Conservation (phyloP, 2,113 vertebrate genomes). For the Sinocyclocheilus rhinocerous region DNA sequence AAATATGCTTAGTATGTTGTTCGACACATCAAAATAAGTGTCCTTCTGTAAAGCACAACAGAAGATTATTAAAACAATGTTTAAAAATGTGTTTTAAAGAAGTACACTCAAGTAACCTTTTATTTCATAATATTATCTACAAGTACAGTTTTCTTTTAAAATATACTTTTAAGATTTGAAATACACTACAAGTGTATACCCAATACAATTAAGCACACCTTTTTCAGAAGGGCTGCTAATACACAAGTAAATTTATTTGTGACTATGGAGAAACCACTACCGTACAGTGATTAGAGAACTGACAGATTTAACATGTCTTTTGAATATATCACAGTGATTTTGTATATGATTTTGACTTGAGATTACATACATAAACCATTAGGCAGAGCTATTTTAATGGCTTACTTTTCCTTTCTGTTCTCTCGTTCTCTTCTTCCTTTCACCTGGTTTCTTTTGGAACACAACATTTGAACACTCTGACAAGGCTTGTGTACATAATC, state of each 20-base stretch:
- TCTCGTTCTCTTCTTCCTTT: not conserved
- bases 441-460: not conserved
- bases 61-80: not conserved
- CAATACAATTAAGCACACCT: not conserved
- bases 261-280: no score
- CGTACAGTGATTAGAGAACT: not conserved
- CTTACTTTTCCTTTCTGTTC: not conserved
- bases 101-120: not conserved
- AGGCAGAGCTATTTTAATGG: not conserved
- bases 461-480: slow-evolving; percentile 24
- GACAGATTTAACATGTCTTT: not conserved
- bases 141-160: not conserved
- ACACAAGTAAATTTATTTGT: no score
- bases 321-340: not conserved
- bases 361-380: not conserved
- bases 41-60: not conserved
- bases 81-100: not conserved
- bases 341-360: not conserved
- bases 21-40: not conserved
- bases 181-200: not conserved
- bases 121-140: not conserved
- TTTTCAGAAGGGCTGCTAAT: not conserved
- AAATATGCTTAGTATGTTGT: not conserved
- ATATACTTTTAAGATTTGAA: not conserved
- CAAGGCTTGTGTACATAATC: slow-evolving; percentile 24